Base-by-base conservation (phyloP, 92 coral and sea anemone species). In the Micromussa lordhowensis region DNA sequence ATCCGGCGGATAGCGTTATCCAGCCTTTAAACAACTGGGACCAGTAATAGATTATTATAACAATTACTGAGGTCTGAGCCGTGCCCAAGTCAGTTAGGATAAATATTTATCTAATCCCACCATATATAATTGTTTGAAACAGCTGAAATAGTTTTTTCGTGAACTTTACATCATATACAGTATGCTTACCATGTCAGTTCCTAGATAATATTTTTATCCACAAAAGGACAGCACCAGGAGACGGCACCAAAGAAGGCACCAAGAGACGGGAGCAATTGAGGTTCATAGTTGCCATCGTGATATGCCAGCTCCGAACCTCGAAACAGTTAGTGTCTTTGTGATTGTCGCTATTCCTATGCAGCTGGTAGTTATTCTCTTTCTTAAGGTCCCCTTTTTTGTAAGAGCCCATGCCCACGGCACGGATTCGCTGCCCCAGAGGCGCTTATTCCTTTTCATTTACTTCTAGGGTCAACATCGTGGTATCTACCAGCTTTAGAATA, bases 341-440 rank as follows among this genome's bases (percentile, higher is more conserved):
- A 80, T 87, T 87, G 85, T 80, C 73, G 51, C 77, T 48, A 68
- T 87, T 80, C 51, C 79, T 87, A 59, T 61, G 81, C 51, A 71
- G 78, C 68, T 79, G 76, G 79, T 87, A 87, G 63, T 69, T 68
- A 54, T 66, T 78, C 48, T 70, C 90, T 70, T 63, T 81, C 68
- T 87, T 54, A 75, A 87, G 85, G 91, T 80, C 86, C 64, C 85
- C 51, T 40, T 87, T 70, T n/a, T 72, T 73, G 81, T 79, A 80
- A 80, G 66, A 87, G 36, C 78, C 70, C 86, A 87, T 87, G 53
- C 81, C 85, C 78, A 80, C 86, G 17, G 86, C 85, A 68, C 86
- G 85, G 77, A 87, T 79, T 66, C 69, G 85, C 73, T 79, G 59
- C 53, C 88, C 81, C 31, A 73, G 79, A 57, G 81, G 79, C 0